Evolutionary conservation across 2,113 vertebrate genomes (phyloP).

Genomic region (Malurus elegans): DNA sequence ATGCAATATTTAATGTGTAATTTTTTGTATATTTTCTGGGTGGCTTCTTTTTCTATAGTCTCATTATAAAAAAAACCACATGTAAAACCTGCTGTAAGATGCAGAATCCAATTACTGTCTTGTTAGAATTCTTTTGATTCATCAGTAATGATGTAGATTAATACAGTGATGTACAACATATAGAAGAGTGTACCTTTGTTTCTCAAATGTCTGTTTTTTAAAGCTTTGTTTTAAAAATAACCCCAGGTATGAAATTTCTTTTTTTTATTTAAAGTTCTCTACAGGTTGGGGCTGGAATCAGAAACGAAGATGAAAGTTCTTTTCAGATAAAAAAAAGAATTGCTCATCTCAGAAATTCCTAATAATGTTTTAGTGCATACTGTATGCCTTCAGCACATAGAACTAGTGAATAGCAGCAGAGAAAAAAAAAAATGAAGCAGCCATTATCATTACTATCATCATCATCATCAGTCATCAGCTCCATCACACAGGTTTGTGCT

Average conservation of each 20-base stretch:
- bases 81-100: background rate
- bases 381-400: background rate
- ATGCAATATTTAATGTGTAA: background rate
- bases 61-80: background rate
- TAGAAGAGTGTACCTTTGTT: background rate
- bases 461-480: slow-evolving; percentile 50
- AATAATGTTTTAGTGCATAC: background rate
- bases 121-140: background rate
- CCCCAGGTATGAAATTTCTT: background rate
- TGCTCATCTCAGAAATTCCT: background rate
- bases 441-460: slow-evolving; percentile 36
- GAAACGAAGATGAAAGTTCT: background rate
- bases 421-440: slow-evolving; percentile 38
- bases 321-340: background rate
- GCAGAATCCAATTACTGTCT: background rate
- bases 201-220: background rate
- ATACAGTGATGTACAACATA: background rate
- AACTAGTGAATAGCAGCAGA: slow-evolving; percentile 4
- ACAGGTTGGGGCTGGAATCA: background rate
- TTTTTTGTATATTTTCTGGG: background rate
- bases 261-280: background rate
- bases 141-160: background rate
- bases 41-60: background rate
- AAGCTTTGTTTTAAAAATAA: background rate
- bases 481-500: background rate